Evolutionary conservation across 1,140 invertebrate species (phyloP), one percentile per base, ranked within the genome.

Genomic region (Papilio polytes): DNA sequence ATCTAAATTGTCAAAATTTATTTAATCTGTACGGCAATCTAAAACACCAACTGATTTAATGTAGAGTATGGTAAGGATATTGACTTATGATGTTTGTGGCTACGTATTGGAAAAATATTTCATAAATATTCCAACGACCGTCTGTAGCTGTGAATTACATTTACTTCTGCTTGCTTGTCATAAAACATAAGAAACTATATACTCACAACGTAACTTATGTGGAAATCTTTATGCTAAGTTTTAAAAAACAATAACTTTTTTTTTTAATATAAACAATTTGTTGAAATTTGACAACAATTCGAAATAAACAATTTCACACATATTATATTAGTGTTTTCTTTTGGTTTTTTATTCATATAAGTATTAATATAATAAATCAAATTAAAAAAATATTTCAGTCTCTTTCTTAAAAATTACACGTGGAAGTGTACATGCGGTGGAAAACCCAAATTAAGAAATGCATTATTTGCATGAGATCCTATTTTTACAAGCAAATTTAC

Each of bases 91-190:
- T 70, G 63, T 70, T 70, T 36, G 26, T 63, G 9, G 0, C 36
- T 8, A 41, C 59, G 59, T 70, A 70, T 70, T 70, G 26, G 63
- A 70, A 70, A 70, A 70, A 70, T 70, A 70, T 70, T 70, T 70
- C 63, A 36, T 70, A 70, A 15, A 70, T 70, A 70, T 36, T 26
- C 63, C 36, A 70, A 70, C 63, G 63, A 70, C 26, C 15, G 63
- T 70, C 63, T 70, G 26, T 70, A 70, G 26, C 63, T 70, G 26
- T 26, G 63, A 70, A 12, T 66, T 26, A 12, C 63, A 66, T 26
- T 66, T 26, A 66, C 9, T 31, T 66, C 63, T 66, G 63, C 31
- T 66, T 66, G 63, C 63, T 66, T 66, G 9, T 48, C 46, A 48
- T 4, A 48, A 48, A 10, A 66, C 31, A 66, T 66, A 0, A 66